Conservation (phyloP, 2,113 vertebrate genomes). For the Trochalopteron elliotii region DNA sequence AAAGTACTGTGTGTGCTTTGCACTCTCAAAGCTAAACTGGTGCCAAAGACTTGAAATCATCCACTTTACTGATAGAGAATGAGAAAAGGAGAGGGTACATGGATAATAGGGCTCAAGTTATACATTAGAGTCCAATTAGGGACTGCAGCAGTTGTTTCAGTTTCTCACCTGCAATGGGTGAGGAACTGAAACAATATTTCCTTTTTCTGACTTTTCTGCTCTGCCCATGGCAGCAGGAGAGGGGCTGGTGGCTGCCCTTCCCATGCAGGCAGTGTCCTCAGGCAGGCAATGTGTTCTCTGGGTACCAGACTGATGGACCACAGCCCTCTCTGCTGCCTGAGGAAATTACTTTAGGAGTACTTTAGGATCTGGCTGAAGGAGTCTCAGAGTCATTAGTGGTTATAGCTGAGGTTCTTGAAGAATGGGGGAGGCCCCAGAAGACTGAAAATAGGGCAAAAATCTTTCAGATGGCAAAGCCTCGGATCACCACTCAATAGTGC, state of each 20-base stretch:
- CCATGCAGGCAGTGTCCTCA: accelerated
- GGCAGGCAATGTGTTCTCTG: accelerated
- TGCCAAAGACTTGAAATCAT: constrained; percentile 12
- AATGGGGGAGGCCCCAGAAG: neutral
- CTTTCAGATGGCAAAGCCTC: neutral
- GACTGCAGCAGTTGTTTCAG: neutral
- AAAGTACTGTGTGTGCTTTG: neutral
- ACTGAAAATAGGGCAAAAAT: neutral
- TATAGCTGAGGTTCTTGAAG: neutral
- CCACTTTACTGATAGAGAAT: neutral
- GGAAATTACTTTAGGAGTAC: neutral
- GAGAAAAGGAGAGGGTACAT: neutral
- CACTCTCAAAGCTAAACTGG: neutral
- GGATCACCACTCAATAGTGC: neutral
- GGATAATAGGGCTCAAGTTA: neutral
- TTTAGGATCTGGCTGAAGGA: neutral
- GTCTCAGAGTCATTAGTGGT: neutral
- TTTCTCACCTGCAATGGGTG: neutral
- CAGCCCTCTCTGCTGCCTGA: neutral
- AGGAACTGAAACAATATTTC: neutral
- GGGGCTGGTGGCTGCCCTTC: neutral
- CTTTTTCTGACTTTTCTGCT: neutral
- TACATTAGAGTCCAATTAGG: neutral
- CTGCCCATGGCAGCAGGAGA: neutral
- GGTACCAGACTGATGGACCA: neutral